Conservation (phyloP, 1,140 invertebrate genomes). For the Atta texana region DNA sequence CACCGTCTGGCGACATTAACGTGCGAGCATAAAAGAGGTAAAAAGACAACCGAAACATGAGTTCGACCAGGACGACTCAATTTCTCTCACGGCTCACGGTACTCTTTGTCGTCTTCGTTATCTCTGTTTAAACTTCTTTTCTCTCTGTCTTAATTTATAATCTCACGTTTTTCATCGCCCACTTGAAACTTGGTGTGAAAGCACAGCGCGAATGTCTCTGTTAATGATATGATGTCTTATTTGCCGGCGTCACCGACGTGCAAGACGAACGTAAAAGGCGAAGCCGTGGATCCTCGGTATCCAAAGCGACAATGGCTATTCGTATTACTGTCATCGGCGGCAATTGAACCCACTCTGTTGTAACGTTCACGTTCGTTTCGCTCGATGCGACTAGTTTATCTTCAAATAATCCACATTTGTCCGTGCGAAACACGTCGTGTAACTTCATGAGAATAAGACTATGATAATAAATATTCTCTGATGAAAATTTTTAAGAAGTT, state of each 20-base stretch:
- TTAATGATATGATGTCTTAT: slow-evolving; percentile 56
- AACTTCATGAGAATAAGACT: background rate
- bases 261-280: slow-evolving; percentile 36
- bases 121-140: slow-evolving; percentile 48
- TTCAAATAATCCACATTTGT: slow-evolving; percentile 24
- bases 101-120: slow-evolving; percentile 63
- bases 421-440: slow-evolving; percentile 7
- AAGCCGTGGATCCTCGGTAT: slow-evolving; percentile 16
- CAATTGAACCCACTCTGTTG: slow-evolving; percentile 42
- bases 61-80: slow-evolving; percentile 21
- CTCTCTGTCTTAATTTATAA: slow-evolving; percentile 52
- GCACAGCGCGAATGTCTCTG: slow-evolving; percentile 51
- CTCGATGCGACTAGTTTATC: background rate
- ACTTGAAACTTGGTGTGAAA: slow-evolving; percentile 47
- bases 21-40: slow-evolving; percentile 28
- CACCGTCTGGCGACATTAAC: slow-evolving; percentile 29
- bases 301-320: slow-evolving; percentile 50
- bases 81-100: slow-evolving; percentile 37
- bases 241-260: slow-evolving; percentile 18
- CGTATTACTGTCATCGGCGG: slow-evolving; percentile 47
- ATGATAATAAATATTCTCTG: background rate
- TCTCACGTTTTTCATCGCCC: slow-evolving; percentile 56
- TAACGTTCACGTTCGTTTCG: slow-evolving; percentile 14
- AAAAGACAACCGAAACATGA: background rate
- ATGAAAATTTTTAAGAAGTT: background rate